Percentiles rank a stretch among this genome's conserved stretches.
These are phyloP conservation scores for Phoeniculus purpureus DNA, from an alignment of 2,797 vertebrate genomes.

Conservation along the genomic window DNA sequence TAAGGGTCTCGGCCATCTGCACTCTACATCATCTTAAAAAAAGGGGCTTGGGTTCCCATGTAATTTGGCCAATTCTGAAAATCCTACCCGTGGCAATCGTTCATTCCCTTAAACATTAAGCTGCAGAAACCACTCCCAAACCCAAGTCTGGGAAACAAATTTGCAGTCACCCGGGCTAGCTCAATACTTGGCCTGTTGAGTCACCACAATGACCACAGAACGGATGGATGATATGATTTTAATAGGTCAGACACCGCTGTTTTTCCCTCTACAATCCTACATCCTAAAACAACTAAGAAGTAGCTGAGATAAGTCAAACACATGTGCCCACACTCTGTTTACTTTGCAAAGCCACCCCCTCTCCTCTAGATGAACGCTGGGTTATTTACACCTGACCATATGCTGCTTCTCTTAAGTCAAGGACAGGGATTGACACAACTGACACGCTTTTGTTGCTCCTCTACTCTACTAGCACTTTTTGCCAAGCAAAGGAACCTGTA, in stretches of 20 bases:
- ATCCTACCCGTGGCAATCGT: neutral
- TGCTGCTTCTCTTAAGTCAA: neutral
- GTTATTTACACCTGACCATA: conserved; percentile 40
- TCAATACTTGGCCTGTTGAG: conserved; percentile 45
- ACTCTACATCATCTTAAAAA: neutral
- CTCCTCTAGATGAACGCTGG: neutral
- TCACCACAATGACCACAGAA: conserved; percentile 56
- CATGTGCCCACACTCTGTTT: neutral
- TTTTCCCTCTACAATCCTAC: conserved; percentile 56
- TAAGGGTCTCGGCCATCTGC: conserved; percentile 7
- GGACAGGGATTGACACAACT: conserved; percentile 11
- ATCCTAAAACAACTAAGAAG: conserved; percentile 40
- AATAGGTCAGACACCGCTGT: conserved; percentile 1
- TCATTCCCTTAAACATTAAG: conserved; percentile 41
- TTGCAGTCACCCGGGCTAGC: conserved; percentile 18
- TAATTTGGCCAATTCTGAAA: conserved; percentile 32
- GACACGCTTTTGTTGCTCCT: neutral
- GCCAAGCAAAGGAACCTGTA: neutral
- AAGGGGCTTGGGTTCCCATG: neutral
- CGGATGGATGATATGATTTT: conserved; percentile 38
- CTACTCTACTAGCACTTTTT: neutral
- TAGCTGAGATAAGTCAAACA: conserved; percentile 33
- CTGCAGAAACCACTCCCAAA: conserved; percentile 64
- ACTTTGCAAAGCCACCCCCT: conserved; percentile 21
- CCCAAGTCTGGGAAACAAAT: conserved; percentile 64